phyloP scores from a whole-genome alignment of 2,797 vertebrate genomes.

The Huso huso region DNA sequence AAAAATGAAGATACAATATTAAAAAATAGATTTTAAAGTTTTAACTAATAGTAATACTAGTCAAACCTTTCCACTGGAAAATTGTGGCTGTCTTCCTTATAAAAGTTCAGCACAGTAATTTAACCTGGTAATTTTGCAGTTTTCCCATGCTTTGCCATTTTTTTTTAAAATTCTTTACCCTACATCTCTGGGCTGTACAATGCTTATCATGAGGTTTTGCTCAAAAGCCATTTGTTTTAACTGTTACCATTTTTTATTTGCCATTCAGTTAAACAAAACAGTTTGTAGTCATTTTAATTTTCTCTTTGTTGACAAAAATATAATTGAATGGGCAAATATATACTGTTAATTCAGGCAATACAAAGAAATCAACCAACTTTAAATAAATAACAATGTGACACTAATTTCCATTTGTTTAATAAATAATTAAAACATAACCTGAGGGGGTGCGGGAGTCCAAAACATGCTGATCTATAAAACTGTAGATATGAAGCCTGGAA shows the following conservation, averaged over 20 bases:
- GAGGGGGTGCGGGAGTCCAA: slow-evolving; percentile 22
- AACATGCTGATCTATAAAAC: slow-evolving; percentile 51
- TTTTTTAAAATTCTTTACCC: no score
- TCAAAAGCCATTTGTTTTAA: no score
- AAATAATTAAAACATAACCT: slow-evolving; percentile 34
- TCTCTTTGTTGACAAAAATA: no score
- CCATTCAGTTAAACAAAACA: no score
- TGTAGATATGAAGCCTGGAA: slow-evolving; percentile 60
- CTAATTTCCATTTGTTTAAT: slow-evolving; percentile 35
- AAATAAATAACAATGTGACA: slow-evolving; percentile 13
- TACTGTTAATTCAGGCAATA: no score
- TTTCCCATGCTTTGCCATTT: no score
- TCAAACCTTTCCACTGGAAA: slow-evolving; percentile 2
- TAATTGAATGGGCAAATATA: no score
- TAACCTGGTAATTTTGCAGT: no score
- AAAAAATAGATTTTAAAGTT: neutral
- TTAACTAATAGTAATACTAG: neutral
- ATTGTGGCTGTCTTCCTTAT: neutral
- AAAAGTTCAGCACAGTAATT: neutral
- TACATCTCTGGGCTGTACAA: no score
- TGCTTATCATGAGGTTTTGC: no score
- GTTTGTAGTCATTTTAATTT: no score
- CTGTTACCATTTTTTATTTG: no score
- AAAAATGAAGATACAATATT: neutral
- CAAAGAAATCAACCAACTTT: slow-evolving; percentile 23